Evolutionary conservation across 2,113 vertebrate genomes (phyloP), one percentile per base, ranked within the genome.

Genomic region (Callaeas wilsoni): DNA sequence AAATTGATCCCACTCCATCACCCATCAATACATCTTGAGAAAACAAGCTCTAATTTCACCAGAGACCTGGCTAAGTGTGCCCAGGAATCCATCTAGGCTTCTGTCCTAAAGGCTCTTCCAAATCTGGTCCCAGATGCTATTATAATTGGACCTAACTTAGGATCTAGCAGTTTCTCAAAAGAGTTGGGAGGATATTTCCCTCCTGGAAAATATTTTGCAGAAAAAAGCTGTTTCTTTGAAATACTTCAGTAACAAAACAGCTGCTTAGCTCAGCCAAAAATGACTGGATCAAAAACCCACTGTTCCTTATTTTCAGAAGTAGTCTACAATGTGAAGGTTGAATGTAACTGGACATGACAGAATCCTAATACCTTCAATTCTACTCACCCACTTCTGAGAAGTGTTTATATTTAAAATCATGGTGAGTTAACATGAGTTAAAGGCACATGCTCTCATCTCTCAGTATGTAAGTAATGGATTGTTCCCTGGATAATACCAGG

Each of bases 351-450:
- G 82, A 85, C 74, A 84, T 33, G 95, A 97, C 80, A 94, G 91
- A 81, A 68, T 80, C 90, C 85, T 95, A 93, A 90, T 70, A 84
- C 90, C 87, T 91, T 90, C 93, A 94, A 47, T 94, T 97, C 90
- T 55, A 71, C 82, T 94, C 57, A 92, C 81, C 77, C 93, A 92
- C 95, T 94, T 89, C 84, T 79, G 11, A 86, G 57, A 95, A 93
- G 84, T 93, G 82, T 95, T 97, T 97, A n/a, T 83, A 92, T 94
- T 96, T 91, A 94, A 97, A 97, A 96, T 94, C 90, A 90, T 6
- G 8, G 88, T 87, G 87, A 78, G 39, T 64, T 62, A 78, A 85
- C 91, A 91, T 47, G 88, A 97, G 95, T 94, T 90, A 97, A 93
- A 97, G 85, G 69, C 70, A 91, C 81, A 81, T 6, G 44, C 56